These are phyloP conservation scores for Lontra canadensis DNA, from an alignment of 2,113 vertebrate species.

Conservation along the genomic window DNA sequence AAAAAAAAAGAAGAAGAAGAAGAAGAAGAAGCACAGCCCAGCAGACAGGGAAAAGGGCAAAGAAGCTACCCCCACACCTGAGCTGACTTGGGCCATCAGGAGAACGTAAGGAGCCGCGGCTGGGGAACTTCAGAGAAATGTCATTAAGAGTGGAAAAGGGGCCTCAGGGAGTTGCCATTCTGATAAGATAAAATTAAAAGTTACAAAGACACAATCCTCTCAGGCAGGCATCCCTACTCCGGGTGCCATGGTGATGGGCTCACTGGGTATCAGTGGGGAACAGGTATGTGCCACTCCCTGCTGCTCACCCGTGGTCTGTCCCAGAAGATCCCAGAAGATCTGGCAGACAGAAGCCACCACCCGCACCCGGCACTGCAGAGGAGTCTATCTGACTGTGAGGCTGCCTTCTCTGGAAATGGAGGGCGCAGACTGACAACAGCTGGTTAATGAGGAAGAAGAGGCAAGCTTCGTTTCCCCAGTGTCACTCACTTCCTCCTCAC, in stretches of 20 bases:
- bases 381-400: neutral
- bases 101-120: neutral
- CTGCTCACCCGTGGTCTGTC: neutral
- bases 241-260: fast-evolving
- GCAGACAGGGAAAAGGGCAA: neutral
- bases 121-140: neutral
- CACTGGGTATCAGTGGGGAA: neutral
- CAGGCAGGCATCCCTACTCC: neutral
- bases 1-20: too few species aligned
- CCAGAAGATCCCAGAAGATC: neutral
- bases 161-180: neutral
- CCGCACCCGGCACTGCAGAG: neutral
- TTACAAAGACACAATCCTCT: neutral
- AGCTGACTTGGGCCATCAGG: neutral
- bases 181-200: neutral
- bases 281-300: neutral
- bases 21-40: neutral
- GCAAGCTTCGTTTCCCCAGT: neutral
- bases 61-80: neutral
- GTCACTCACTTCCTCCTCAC: neutral
- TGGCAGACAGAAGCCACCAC: neutral
- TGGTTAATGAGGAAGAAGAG: neutral
- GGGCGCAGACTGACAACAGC: neutral
- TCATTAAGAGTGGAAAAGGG: too few species aligned
- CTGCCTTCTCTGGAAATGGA: neutral